phyloP scores from a whole-genome alignment of 2,888 invertebrate species.

The Perdita meconis region DNA sequence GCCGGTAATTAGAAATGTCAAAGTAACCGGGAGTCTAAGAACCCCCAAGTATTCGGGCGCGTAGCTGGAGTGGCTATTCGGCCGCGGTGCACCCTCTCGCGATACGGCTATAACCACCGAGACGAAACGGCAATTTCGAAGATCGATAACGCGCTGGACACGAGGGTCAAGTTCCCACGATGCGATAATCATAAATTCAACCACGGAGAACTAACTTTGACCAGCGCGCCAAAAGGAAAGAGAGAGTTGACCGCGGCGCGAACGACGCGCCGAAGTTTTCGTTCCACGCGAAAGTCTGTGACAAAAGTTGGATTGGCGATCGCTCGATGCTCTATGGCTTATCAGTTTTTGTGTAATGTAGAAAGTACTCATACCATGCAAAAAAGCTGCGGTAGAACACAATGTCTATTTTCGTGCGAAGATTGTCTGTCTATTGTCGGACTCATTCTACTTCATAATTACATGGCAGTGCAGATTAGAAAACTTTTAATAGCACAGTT shows the following conservation, averaged over 20 bases:
- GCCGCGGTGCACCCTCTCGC: slow-evolving; percentile 6
- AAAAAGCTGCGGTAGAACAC: too few species aligned
- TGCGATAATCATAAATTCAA: slow-evolving; percentile 36
- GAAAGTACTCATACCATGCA: too few species aligned
- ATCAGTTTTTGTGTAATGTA: too few species aligned
- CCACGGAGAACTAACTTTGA: slow-evolving; percentile 18
- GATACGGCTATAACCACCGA: slow-evolving; percentile 27
- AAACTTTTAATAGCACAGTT: too few species aligned
- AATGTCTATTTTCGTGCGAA: too few species aligned
- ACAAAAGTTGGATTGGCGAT: too few species aligned
- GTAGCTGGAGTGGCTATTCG: slow-evolving; percentile 50
- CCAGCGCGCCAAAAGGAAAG: not conserved
- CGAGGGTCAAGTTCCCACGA: slow-evolving; percentile 56
- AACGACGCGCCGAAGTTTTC: slow-evolving; percentile 3
- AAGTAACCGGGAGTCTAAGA: slow-evolving; percentile 68
- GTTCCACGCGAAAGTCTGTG: not conserved
- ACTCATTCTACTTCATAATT: too few species aligned
- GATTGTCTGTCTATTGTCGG: too few species aligned
- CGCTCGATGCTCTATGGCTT: too few species aligned
- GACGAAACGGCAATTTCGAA: slow-evolving; percentile 40
- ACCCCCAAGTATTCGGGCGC: slow-evolving; percentile 36
- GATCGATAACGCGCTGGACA: slow-evolving; percentile 58
- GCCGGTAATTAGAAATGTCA: slow-evolving; percentile 73
- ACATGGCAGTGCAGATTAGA: too few species aligned
- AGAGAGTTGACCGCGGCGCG: not conserved